Evolutionary conservation across 1,140 invertebrate genomes (phyloP).

Genomic region (Proctacanthus coquilletti): DNA sequence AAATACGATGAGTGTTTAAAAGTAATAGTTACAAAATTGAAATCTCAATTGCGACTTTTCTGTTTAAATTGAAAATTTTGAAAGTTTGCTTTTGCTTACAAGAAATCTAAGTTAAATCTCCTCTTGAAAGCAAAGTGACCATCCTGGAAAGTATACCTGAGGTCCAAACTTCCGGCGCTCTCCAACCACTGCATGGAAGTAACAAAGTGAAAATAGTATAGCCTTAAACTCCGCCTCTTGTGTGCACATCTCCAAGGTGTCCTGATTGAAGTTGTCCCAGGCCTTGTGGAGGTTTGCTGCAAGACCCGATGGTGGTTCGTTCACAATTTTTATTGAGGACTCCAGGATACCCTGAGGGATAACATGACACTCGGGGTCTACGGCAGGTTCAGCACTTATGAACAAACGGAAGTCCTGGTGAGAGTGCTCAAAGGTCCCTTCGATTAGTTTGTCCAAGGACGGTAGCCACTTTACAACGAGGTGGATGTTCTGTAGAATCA

Average conservation of each 20-base stretch:
- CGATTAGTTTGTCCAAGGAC: conserved; percentile 76
- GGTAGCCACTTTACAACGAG: conserved; percentile 81
- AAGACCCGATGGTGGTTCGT: conserved; percentile 91
- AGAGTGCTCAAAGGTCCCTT: conserved; percentile 53
- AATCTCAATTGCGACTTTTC: too few species aligned
- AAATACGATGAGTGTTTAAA: too few species aligned
- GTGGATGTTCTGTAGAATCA: conserved; percentile 84
- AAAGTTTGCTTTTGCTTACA: too few species aligned
- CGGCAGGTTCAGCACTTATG: conserved; percentile 44
- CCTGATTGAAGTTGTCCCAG: conserved; percentile 85
- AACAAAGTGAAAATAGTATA: conserved; percentile 83
- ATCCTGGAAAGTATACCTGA: too few species aligned
- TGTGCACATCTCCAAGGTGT: conserved; percentile 80
- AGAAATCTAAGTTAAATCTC: too few species aligned
- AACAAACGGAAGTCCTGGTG: conserved; percentile 51
- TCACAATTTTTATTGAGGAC: conserved; percentile 90
- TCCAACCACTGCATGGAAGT: conserved; percentile 90
- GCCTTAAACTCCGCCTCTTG: conserved; percentile 92
- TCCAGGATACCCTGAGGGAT: conserved; percentile 75
- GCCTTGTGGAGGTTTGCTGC: conserved; percentile 87
- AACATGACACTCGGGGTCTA: conserved; percentile 38
- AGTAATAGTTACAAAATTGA: too few species aligned
- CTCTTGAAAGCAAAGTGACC: too few species aligned
- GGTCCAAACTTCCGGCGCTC: conserved; percentile 88
- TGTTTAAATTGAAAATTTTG: too few species aligned